Evolutionary conservation across 1,140 invertebrate genomes (phyloP), one percentile per base, ranked within the genome.

Genomic region (Camponotus vicinus): DNA sequence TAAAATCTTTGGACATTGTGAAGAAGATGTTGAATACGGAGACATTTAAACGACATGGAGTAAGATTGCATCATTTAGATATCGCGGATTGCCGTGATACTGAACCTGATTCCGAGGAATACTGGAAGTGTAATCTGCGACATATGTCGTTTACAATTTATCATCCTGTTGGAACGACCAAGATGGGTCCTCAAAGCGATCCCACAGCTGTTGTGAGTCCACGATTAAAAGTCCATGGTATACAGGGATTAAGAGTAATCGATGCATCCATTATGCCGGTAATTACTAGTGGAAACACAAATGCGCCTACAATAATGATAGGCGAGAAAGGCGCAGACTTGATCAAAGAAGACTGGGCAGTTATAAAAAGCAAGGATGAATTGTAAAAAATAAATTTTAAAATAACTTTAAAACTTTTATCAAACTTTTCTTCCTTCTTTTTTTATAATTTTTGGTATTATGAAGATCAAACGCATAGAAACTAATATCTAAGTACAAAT

Each of bases 251-350:
- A 21, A 94, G 98, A 80, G 97, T 98, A 0, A 97, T 97, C 42
- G 97, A 98, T 91, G 97, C 97, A 2, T 97, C 97, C 66, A 97
- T 98, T 42, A 97, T 98, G 97, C 97, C 97, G 0, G 95, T 95
- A 0, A 97, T 98, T 1, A 96, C 97, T 0, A 97, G 97, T 90
- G 98, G 97, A 5, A 98, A 98, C 91, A 98, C 97, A 9, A 98
- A 98, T 92, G 97, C 97, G 0, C 96, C 97, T 0, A 96, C 96
- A 0, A 97, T 98, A 57, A 98, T 97, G 96, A 97, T 98, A 63
- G 97, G 96, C 0, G 97, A 98, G 92, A 98, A 98, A 91, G 97
- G 96, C 0, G 96, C 96, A 5, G 97, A 98, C 88, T 91, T 94
- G 86, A 94, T 94, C 21, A 94, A 94, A 18, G 79, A 89, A 13